Evolutionary conservation across 1,140 invertebrate genomes (phyloP), one percentile per base, ranked within the genome.

Genomic region (Drosophila biarmipes): DNA sequence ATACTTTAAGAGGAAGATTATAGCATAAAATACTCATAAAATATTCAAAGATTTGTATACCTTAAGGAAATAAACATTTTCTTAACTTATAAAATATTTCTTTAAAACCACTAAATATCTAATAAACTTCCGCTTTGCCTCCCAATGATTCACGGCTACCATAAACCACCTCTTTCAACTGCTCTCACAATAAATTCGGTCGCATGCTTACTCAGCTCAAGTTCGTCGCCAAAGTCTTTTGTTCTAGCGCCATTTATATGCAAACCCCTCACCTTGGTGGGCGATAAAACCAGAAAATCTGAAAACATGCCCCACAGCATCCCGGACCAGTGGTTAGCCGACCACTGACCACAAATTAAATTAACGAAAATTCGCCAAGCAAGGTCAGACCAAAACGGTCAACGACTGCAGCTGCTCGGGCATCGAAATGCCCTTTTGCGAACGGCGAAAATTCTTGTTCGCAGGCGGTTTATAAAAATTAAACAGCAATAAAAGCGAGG

Each of bases 161-260:
- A 31, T 31, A 27, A 56, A 24, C 2, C 27, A n/a, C 15, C 29
- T 48, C 1, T 21, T 2, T 19, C 14, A 24, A 21, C n/a, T n/a
- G 37, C 29, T 53, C 21, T 17, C 15, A 37, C 15, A 66, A 45
- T 31, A 31, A 67, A 68, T n/a, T 66, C 61, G 63, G 15, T 34
- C 19, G 34, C 10, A 38, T 31, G 24, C 35, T 68, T 67, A 46
- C 45, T 67, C 62, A 67, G 21, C 19, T 4, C 49, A 63, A 90
- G 85, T 90, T 90, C 49, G 86, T 71, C 62, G 73, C 51, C 49
- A 59, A 81, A 90, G 78, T 90, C 86, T 81, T 90, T 90, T 90
- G 85, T 90, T 86, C 69, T 81, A 82, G 34, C 57, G 11, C 35
- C 29, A 72, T 84, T 86, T 73, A 48, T 61, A 74, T 67, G 64